Base-by-base conservation (phyloP, 2,113 vertebrate genomes). In the Anhinga anhinga region DNA sequence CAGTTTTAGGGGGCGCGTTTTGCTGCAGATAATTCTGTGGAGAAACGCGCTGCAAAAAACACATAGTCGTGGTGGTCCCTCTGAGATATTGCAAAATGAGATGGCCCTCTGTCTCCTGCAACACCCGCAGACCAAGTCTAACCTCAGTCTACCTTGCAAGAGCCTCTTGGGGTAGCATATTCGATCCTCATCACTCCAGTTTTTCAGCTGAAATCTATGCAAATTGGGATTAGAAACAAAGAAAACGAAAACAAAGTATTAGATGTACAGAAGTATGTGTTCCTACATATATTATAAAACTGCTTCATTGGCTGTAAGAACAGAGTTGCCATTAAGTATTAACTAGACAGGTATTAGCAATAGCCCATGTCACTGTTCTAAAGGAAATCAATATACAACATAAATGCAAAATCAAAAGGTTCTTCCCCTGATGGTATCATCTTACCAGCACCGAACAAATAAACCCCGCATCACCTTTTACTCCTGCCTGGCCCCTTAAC, bases 331-430 rank as follows among this genome's bases (percentile, higher is more conserved):
- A 74, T 42, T 38, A 13, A 14, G 72, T 42, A 77, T 96, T 97
- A 97, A 90, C 93, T 56, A 80, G 91, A 72, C 78, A 50, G 69
- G 70, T 55, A 62, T 79, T 89, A 89, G 88, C 89, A 86, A 95
- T 12, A 52, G 70, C 42, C 78, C 56, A 0, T 92, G 92, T 88
- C 94, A 96, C 49, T 62, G 49, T 53, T 90, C 14, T 77, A 80
- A 61, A 94, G 94, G 94, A 97, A 97, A 97, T 96, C 95, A 96
- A 94, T 89, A 50, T 12, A 25, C 76, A 90, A 87, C 69, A 93
- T 72, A 96, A 97, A 82, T 40, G 72, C 85, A 97, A 97, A 97
- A 94, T 96, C 87, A 95, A 97, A 98, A 88, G 86, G 93, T 47
- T 92, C 93, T 96, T 96, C 92, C 93, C 87, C 93, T 23, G 53